Percentiles rank a stretch among this genome's conserved stretches.
Evolutionary conservation across 2,113 vertebrate genomes (phyloP).

Genomic region (Vireo altiloquus): DNA sequence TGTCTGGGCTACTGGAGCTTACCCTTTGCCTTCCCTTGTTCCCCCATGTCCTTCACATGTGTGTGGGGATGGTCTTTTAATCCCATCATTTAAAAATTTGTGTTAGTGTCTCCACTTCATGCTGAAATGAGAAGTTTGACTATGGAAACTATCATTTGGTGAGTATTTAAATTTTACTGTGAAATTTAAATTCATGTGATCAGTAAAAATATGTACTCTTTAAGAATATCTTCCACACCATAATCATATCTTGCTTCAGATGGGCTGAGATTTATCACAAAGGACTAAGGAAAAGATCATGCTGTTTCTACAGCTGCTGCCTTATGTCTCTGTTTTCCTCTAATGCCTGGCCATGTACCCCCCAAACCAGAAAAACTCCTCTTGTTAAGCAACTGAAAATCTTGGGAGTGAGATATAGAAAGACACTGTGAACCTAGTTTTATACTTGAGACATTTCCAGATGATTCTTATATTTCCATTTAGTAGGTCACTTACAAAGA

Average conservation of each 20-base stretch:
- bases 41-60: accelerated
- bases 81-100: background rate
- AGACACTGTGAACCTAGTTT: background rate
- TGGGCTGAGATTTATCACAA: background rate
- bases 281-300: slow-evolving; percentile 26
- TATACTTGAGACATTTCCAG: background rate
- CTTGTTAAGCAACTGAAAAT: background rate
- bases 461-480: background rate
- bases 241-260: background rate
- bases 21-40: background rate
- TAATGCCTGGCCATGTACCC: background rate
- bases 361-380: background rate
- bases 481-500: background rate
- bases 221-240: background rate
- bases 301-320: slow-evolving; percentile 35
- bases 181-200: background rate
- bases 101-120: background rate
- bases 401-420: background rate
- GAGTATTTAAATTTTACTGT: background rate
- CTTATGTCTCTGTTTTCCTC: slow-evolving; percentile 20
- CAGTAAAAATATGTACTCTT: background rate
- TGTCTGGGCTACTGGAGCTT: background rate
- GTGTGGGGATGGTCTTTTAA: background rate
- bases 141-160: background rate
- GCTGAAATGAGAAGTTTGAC: background rate